phyloP scores from a whole-genome alignment of 2,888 invertebrate genomes.

The Aphodius sticticus region DNA sequence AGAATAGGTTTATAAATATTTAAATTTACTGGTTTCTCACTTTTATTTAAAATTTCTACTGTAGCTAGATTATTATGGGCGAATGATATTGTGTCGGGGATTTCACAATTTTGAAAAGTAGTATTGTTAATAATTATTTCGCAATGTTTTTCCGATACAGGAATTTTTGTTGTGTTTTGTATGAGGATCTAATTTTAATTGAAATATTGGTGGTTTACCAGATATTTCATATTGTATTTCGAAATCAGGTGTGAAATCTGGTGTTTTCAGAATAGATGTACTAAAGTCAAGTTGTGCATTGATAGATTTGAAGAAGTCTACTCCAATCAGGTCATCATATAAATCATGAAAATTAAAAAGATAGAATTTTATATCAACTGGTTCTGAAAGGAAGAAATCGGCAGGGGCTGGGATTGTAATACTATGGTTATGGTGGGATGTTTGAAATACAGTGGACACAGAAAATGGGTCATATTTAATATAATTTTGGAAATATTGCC shows the following conservation, averaged over 20 bases:
- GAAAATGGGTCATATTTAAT: neutral
- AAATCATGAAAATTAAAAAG: neutral
- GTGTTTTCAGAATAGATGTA: neutral
- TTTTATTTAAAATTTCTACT: neutral
- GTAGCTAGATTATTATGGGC: neutral
- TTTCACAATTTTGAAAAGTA: neutral
- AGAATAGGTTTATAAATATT: neutral
- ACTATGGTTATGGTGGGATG: neutral
- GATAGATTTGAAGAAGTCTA: neutral
- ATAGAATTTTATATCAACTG: neutral
- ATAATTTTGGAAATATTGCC: neutral
- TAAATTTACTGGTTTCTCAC: neutral
- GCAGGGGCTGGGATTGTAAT: neutral
- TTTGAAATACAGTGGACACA: neutral
- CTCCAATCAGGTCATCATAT: neutral
- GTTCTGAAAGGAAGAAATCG: neutral
- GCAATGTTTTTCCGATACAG: neutral
- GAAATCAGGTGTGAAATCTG: neutral
- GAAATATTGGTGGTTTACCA: neutral
- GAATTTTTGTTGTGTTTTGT: neutral
- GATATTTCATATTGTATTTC: neutral
- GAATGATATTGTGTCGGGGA: neutral
- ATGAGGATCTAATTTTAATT: neutral
- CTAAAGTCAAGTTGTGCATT: neutral
- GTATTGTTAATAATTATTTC: neutral